These are phyloP conservation scores for Rhombomys opimus DNA, from an alignment of 2,113 vertebrate genomes.

Conservation along the genomic window DNA sequence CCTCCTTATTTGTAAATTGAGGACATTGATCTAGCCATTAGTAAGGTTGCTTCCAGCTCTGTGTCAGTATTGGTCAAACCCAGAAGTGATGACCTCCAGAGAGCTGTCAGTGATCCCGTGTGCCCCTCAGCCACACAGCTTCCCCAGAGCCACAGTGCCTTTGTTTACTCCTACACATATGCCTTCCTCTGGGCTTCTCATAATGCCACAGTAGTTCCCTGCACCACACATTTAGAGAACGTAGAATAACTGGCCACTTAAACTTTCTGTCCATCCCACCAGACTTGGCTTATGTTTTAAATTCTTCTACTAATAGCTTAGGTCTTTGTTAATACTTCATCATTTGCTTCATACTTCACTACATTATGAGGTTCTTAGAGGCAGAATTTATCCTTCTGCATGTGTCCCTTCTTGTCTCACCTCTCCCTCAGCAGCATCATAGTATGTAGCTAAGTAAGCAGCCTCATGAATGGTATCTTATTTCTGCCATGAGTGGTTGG, in stretches of 20 bases:
- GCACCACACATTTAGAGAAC: background rate
- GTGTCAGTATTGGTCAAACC: background rate
- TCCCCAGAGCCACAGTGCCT: background rate
- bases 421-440: background rate
- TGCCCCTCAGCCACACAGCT: background rate
- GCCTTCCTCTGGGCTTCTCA: background rate
- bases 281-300: background rate
- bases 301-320: background rate
- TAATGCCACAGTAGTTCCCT: accelerated
- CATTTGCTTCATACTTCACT: background rate
- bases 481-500: background rate
- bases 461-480: background rate
- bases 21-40: background rate
- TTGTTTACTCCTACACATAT: background rate
- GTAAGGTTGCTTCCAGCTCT: background rate
- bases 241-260: background rate
- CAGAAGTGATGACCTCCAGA: too few species aligned
- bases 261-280: background rate
- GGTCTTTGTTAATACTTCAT: background rate
- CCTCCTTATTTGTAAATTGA: background rate
- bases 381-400: background rate
- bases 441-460: too few species aligned
- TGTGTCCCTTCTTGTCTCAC: background rate
- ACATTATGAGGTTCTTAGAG: background rate
- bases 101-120: background rate